These are phyloP conservation scores for Trichomycterus rosablanca DNA, from an alignment of 2,113 vertebrate genomes.

Conservation along the genomic window DNA sequence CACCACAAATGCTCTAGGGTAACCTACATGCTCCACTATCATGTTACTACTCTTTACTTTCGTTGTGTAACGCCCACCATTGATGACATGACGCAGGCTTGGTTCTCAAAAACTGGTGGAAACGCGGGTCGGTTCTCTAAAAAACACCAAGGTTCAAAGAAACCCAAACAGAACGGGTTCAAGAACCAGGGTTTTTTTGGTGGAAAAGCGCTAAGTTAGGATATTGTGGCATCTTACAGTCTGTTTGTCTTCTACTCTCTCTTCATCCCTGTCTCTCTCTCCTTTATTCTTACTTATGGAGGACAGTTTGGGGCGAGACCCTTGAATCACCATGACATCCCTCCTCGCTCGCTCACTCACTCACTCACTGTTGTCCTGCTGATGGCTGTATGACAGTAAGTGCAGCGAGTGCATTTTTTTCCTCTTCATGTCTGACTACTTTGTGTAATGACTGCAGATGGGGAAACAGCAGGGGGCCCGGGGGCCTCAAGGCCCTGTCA, in stretches of 20 bases:
- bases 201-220: too few species aligned
- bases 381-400: slow-evolving; percentile 85
- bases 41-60: too few species aligned
- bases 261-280: slow-evolving; percentile 73
- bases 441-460: slow-evolving; percentile 94
- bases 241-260: slow-evolving; percentile 27
- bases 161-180: too few species aligned
- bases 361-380: slow-evolving; percentile 68
- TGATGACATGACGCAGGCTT: too few species aligned
- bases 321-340: slow-evolving; percentile 44
- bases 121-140: too few species aligned
- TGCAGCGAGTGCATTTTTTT: slow-evolving; percentile 80
- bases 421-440: slow-evolving; percentile 90
- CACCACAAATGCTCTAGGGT: too few species aligned
- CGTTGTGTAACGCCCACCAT: too few species aligned
- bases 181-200: too few species aligned
- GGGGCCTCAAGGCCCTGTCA: slow-evolving; percentile 71
- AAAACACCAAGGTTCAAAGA: too few species aligned
- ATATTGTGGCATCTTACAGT: too few species aligned
- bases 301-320: slow-evolving; percentile 51
- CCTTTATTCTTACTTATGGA: neutral
- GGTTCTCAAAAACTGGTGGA: too few species aligned
- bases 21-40: too few species aligned
- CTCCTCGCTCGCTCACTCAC: slow-evolving; percentile 24
- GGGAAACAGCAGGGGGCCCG: slow-evolving; percentile 76